A percentile compares a stretch with the other conserved stretches of the same genome.
phyloP scores from a whole-genome alignment of 2,113 vertebrate genomes.

The Aleadryas rufinucha region DNA sequence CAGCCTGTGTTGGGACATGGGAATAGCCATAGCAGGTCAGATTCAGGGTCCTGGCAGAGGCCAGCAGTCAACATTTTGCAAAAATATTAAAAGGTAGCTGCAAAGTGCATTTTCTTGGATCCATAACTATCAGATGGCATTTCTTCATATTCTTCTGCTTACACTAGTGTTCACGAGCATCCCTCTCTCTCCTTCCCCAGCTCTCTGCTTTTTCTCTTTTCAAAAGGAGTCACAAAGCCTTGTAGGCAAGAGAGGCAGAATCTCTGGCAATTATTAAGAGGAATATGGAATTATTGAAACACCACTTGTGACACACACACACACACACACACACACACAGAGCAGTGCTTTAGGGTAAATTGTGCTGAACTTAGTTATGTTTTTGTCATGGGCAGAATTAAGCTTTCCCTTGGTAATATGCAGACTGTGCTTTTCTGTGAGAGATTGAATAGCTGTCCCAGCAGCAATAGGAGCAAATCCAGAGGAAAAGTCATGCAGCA shows the following conservation, averaged over 20 bases:
- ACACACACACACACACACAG: background rate
- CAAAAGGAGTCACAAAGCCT: background rate
- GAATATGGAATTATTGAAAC: background rate
- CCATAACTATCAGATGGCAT: background rate
- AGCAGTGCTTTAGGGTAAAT: background rate
- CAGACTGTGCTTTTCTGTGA: background rate
- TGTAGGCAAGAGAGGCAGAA: rapidly evolving
- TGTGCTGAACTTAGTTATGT: background rate
- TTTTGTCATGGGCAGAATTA: background rate
- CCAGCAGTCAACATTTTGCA: background rate
- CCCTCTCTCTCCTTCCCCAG: background rate
- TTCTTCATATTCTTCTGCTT: background rate
- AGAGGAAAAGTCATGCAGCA: background rate
- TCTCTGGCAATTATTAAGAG: background rate
- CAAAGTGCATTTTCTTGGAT: background rate
- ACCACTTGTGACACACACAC: background rate
- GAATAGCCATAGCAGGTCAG: background rate
- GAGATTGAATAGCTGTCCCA: background rate
- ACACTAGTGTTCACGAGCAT: background rate
- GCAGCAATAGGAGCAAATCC: background rate
- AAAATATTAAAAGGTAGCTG: background rate
- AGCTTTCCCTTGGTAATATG: slow-evolving; percentile 10
- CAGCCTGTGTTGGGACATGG: background rate
- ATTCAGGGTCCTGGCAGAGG: background rate
- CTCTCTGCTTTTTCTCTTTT: background rate